Percentiles rank a stretch among this genome's conserved stretches.
Conservation (phyloP, 2,797 vertebrate genomes). For the Sebastolobus altivelis region DNA sequence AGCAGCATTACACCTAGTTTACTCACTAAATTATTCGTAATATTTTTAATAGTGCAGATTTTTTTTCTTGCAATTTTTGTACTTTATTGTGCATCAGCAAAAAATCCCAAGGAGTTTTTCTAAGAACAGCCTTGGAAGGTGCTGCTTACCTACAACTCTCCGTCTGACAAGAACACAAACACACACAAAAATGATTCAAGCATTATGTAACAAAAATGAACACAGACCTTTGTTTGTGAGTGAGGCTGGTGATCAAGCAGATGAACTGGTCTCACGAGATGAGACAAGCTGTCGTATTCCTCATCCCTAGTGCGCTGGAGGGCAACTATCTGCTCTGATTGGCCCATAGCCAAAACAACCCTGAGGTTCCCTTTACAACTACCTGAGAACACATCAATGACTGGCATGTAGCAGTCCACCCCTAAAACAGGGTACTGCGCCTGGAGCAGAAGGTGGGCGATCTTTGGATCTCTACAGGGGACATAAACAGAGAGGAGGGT, state of each 20-base stretch:
- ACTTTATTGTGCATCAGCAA: neutral
- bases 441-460: constrained; percentile 90
- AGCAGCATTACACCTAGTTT: neutral
- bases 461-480: constrained; percentile 87
- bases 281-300: constrained; percentile 68
- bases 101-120: neutral
- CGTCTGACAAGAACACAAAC: neutral
- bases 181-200: neutral
- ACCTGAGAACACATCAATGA: constrained; percentile 92
- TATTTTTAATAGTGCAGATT: neutral
- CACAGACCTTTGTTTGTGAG: constrained; percentile 73
- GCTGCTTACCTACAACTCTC: neutral
- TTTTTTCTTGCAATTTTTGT: neutral
- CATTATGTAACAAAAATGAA: neutral
- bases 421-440: constrained; percentile 95
- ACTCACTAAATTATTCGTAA: neutral
- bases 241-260: constrained; percentile 85
- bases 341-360: constrained; percentile 94
- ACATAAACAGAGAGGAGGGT: neutral
- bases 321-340: constrained; percentile 88
- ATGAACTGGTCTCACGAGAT: constrained; percentile 83
- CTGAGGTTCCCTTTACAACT: constrained; percentile 88
- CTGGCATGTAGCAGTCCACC: constrained; percentile 91
- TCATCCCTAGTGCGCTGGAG: constrained; percentile 89
- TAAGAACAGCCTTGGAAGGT: neutral